phyloP scores from a whole-genome alignment of 2,113 vertebrate genomes.

The Plecotus auritus region DNA sequence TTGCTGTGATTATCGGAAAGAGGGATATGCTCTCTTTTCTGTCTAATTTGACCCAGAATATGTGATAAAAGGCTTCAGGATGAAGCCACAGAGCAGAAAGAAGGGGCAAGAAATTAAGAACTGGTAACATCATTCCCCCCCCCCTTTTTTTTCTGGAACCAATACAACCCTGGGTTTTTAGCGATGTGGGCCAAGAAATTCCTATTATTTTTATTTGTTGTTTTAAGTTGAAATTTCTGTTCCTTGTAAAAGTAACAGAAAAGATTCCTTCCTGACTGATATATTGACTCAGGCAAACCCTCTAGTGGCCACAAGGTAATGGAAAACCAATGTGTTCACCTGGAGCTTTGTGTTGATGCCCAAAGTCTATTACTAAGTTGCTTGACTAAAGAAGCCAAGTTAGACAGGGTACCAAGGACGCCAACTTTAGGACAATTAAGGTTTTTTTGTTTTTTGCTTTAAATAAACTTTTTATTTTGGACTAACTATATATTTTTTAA shows the following conservation, averaged over 20 bases:
- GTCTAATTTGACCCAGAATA: neutral
- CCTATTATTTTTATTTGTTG: neutral
- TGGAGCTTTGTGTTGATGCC: neutral
- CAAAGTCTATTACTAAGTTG: neutral
- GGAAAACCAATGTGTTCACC: neutral
- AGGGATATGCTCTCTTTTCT: neutral
- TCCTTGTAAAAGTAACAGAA: neutral
- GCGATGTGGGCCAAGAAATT: neutral
- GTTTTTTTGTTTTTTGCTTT: neutral
- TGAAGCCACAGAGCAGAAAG: neutral
- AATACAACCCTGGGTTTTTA: neutral
- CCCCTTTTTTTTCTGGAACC: neutral
- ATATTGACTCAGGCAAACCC: neutral
- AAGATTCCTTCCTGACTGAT: neutral
- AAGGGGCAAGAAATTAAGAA: neutral
- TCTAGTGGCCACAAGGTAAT: neutral
- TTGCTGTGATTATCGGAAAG: neutral
- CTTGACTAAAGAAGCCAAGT: neutral
- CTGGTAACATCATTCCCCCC: neutral
- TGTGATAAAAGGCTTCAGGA: neutral
- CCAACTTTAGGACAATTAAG: neutral
- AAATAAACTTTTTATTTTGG: neutral
- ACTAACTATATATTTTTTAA: conserved; percentile 24
- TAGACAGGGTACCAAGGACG: neutral
- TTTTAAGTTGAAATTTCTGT: conserved; percentile 26